Conservation (phyloP, 2,888 invertebrate genomes). For the Diachrysia chrysitis region DNA sequence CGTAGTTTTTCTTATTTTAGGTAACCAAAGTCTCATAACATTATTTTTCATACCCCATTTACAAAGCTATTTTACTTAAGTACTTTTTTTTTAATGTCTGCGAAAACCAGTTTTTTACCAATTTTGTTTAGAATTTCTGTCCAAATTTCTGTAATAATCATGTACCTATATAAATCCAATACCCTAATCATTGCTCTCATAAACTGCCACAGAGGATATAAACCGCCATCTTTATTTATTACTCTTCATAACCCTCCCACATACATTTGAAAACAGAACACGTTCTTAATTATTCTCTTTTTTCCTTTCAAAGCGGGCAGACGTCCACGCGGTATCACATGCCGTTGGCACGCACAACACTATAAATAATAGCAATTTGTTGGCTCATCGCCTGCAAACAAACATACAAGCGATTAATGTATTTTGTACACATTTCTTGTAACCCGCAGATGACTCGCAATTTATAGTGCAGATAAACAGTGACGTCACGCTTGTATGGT, state of each 20-base stretch:
- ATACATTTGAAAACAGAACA: constrained; percentile 11
- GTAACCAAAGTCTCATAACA: no score
- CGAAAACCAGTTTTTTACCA: no score
- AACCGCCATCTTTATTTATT: not conserved
- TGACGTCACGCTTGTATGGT: constrained; percentile 23
- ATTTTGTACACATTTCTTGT: constrained; percentile 43
- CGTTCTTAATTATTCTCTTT: constrained; percentile 33
- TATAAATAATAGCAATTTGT: constrained; percentile 57
- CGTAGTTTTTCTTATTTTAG: no score
- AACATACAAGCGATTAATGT: constrained; percentile 46
- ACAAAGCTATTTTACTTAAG: no score
- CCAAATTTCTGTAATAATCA: no score
- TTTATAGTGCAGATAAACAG: constrained; percentile 34
- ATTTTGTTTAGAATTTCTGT: not conserved
- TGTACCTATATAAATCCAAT: no score
- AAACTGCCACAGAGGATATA: no score
- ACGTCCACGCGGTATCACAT: constrained; percentile 39
- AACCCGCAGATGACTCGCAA: constrained; percentile 25
- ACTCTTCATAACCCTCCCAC: not conserved
- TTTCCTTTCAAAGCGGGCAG: constrained; percentile 15
- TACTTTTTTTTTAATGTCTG: no score
- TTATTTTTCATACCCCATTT: no score
- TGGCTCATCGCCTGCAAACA: constrained; percentile 55
- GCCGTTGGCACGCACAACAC: constrained; percentile 47
- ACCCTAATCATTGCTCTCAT: not conserved